A percentile compares a stretch with the other conserved stretches of the same genome.
These are phyloP conservation scores for Hystrix cristata DNA, from an alignment of 2,113 vertebrate species.

Conservation along the genomic window DNA sequence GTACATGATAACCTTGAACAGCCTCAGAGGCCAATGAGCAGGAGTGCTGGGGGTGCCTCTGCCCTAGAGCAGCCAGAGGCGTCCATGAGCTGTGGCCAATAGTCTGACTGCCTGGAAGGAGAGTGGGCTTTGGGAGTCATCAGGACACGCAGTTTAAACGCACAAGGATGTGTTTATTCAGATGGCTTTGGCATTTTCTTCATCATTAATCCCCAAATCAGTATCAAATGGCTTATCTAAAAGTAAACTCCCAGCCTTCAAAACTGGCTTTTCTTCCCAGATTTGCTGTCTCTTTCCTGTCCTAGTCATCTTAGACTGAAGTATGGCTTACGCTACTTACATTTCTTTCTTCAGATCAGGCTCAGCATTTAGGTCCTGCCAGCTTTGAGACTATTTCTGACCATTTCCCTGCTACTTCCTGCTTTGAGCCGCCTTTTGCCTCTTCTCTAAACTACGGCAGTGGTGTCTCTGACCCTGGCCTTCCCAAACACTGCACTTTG, in stretches of 20 bases:
- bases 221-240: background rate
- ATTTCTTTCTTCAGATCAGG: accelerated
- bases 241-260: background rate
- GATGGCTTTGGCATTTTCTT: background rate
- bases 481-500: accelerated
- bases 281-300: background rate
- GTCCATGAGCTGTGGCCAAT: background rate
- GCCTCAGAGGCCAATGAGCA: background rate
- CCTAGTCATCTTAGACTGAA: background rate
- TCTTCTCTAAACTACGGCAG: background rate
- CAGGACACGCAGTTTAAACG: background rate
- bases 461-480: background rate
- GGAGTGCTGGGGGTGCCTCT: no score
- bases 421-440: background rate
- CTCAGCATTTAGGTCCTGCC: background rate
- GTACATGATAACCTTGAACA: background rate
- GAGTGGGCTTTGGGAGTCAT: background rate
- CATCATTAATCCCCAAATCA: background rate
- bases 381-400: background rate
- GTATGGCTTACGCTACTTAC: background rate
- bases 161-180: background rate
- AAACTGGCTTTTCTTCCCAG: background rate
- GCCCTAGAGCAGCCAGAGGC: background rate
- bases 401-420: background rate
- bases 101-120: background rate